These are phyloP conservation scores for Stenopsyche tienmushanensis DNA, from an alignment of 1,140 invertebrate species.

Conservation along the genomic window DNA sequence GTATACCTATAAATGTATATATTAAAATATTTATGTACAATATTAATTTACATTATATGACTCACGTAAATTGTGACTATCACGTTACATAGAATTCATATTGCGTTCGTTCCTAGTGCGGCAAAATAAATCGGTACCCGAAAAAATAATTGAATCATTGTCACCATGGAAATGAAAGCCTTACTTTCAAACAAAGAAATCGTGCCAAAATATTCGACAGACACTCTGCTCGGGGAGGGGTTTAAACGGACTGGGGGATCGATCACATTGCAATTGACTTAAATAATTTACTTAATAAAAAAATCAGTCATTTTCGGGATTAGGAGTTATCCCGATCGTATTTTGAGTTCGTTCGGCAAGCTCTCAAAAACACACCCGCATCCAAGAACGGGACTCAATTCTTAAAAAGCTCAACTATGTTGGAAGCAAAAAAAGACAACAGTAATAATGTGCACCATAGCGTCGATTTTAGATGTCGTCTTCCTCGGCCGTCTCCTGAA, in stretches of 20 bases:
- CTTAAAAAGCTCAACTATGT: conserved; percentile 21
- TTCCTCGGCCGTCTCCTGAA: conserved; percentile 51
- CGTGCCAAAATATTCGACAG: neutral
- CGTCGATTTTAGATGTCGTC: conserved; percentile 41
- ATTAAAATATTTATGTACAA: conserved; percentile 18
- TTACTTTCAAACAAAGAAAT: neutral
- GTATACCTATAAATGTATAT: neutral
- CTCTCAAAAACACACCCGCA: neutral
- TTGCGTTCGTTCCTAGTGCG: too few relatives aligned
- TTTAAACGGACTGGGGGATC: neutral
- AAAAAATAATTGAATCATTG: neutral
- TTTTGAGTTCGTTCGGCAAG: conserved; percentile 27
- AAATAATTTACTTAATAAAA: conserved; percentile 21
- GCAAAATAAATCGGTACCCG: neutral
- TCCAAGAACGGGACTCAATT: neutral
- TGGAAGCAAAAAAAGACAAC: conserved; percentile 31
- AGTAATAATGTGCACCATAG: conserved; percentile 25
- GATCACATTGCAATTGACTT: neutral
- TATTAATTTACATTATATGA: neutral
- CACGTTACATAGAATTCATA: neutral
- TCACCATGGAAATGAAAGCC: neutral
- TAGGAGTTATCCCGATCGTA: conserved; percentile 25
- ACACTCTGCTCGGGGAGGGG: too few relatives aligned
- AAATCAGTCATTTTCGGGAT: conserved; percentile 39
- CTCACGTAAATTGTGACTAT: neutral